Evolutionary conservation across 2,888 invertebrate genomes (phyloP).

Genomic region (Agonopterix alstromeriana): DNA sequence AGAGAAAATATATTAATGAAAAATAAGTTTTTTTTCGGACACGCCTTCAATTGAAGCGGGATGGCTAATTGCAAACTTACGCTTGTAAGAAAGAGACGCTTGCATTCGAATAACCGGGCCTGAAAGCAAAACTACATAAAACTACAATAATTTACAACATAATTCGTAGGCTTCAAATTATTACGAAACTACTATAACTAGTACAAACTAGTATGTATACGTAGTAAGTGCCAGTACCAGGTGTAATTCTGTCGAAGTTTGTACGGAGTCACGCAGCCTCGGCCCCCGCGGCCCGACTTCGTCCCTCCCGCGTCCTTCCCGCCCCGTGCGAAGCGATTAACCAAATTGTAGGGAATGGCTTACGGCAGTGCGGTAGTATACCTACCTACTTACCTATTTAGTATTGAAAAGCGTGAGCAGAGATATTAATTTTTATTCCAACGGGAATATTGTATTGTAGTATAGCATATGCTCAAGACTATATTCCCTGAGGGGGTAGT

Average conservation of each 20-base stretch:
- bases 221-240: constrained; percentile 4
- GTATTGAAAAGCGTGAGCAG: neutral
- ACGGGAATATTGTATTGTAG: too few species aligned
- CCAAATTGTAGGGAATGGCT: constrained; percentile 51
- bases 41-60: too few species aligned
- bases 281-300: neutral
- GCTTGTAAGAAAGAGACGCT: too few species aligned
- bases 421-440: neutral
- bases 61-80: too few species aligned
- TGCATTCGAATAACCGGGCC: too few species aligned
- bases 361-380: constrained; percentile 41
- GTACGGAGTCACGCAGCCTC: constrained; percentile 40
- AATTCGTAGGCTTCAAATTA: neutral
- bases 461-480: too few species aligned
- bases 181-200: neutral
- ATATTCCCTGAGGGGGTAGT: too few species aligned
- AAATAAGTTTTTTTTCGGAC: too few species aligned
- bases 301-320: constrained; percentile 12
- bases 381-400: constrained; percentile 18
- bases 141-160: neutral
- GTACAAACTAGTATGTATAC: neutral
- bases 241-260: constrained; percentile 24
- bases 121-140: neutral
- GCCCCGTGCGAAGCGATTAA: constrained; percentile 42
- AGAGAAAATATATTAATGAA: too few species aligned